These are phyloP conservation scores for Carassius gibelio DNA, from an alignment of 2,113 vertebrate species.

Conservation along the genomic window DNA sequence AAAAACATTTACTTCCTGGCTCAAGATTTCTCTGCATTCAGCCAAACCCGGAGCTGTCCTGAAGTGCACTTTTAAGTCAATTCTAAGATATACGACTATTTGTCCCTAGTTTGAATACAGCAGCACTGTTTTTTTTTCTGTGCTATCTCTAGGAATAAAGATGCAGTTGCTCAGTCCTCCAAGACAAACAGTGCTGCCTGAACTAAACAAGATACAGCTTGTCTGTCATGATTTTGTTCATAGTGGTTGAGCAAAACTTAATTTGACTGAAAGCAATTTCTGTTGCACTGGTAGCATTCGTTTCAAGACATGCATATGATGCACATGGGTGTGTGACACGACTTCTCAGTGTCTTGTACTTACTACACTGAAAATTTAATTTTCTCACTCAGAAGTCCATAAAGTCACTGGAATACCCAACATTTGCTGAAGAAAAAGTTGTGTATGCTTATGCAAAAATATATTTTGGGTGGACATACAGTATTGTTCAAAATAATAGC, in stretches of 20 bases:
- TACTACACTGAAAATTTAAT: background rate
- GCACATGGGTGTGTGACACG: background rate
- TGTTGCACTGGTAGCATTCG: background rate
- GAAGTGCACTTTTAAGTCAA: constrained; percentile 19
- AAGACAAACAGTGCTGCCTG: background rate
- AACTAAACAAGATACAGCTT: constrained; percentile 43
- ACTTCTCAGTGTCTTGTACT: background rate
- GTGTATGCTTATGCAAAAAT: background rate
- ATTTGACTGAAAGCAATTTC: background rate
- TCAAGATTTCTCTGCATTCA: background rate
- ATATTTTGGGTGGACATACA: background rate
- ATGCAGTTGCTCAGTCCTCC: background rate
- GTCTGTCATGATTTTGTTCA: constrained; percentile 22
- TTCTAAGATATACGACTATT: background rate
- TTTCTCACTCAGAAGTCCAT: background rate
- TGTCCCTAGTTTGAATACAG: background rate
- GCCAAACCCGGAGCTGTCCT: constrained; percentile 29
- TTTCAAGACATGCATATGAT: background rate
- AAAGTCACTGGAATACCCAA: background rate
- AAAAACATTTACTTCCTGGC: constrained; percentile 16
- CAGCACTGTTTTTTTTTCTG: background rate
- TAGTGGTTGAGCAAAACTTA: constrained; percentile 1
- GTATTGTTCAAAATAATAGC: too few species aligned
- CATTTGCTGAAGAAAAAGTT: background rate
- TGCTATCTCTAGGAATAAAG: constrained; percentile 3